phyloP scores from a whole-genome alignment of 2,797 vertebrate species.

The Eleutherodactylus coqui region DNA sequence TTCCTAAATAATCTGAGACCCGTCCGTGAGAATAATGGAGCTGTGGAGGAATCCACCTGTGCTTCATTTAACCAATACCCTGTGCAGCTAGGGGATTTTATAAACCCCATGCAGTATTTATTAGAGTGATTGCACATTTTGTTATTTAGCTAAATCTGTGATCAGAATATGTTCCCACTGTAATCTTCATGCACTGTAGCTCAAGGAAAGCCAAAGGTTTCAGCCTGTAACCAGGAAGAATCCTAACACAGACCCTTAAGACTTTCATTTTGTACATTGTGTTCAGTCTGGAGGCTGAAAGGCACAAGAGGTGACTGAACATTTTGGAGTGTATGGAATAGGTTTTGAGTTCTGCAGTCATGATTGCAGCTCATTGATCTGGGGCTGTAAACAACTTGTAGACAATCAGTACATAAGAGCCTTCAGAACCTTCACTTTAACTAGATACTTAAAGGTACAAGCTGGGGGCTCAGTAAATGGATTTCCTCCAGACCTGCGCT shows the following conservation, averaged over 20 bases:
- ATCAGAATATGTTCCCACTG: background rate
- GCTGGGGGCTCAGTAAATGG: background rate
- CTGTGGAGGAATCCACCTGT: background rate
- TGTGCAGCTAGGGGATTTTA: slow-evolving; percentile 11
- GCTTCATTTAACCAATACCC: background rate
- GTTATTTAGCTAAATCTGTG: background rate
- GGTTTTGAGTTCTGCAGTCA: background rate
- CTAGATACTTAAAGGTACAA: background rate
- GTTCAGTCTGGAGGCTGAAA: background rate
- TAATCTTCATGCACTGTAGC: background rate
- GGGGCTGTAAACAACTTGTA: background rate
- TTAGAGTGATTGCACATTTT: slow-evolving; percentile 31
- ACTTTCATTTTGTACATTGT: background rate
- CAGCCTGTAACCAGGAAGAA: background rate
- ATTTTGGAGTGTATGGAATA: background rate
- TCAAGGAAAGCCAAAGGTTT: background rate
- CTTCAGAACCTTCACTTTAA: background rate
- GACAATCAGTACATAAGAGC: background rate
- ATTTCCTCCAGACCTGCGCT: background rate
- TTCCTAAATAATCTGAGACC: slow-evolving; percentile 6
- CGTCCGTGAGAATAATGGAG: slow-evolving; percentile 7
- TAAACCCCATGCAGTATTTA: slow-evolving; percentile 24
- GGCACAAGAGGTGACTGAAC: background rate
- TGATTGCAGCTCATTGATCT: slow-evolving; percentile 10
- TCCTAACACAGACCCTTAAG: background rate